phyloP scores from a whole-genome alignment of 1,140 invertebrate species.

The Arctopsyche grandis region DNA sequence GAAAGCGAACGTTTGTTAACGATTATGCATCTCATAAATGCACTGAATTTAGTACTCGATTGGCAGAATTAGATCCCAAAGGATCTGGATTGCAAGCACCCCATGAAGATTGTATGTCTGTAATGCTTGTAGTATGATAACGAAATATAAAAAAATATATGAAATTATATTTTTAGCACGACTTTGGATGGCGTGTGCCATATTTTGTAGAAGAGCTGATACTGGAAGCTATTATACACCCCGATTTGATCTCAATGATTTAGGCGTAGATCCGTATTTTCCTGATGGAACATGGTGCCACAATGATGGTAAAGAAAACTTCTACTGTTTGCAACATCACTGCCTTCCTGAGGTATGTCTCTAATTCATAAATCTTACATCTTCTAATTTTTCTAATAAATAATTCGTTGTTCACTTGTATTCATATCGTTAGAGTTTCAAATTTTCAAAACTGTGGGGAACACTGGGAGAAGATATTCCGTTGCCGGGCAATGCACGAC shows the following conservation, averaged over 20 bases:
- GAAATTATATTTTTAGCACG: slow-evolving; percentile 62
- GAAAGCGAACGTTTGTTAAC: slow-evolving; percentile 64
- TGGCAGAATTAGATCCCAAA: slow-evolving; percentile 70
- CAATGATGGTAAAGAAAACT: slow-evolving; percentile 70
- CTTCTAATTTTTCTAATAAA: background rate
- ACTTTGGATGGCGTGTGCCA: slow-evolving; percentile 80
- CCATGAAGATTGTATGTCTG: slow-evolving; percentile 70
- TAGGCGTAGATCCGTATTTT: slow-evolving; percentile 78
- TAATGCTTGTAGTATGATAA: slow-evolving; percentile 3
- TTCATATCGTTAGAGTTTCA: slow-evolving; percentile 65
- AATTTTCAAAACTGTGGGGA: slow-evolving; percentile 67
- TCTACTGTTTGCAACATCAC: slow-evolving; percentile 78
- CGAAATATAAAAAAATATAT: background rate
- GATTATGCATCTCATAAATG: slow-evolving; percentile 74
- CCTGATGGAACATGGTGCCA: slow-evolving; percentile 87
- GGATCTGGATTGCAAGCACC: slow-evolving; percentile 75
- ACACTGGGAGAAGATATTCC: slow-evolving; percentile 65
- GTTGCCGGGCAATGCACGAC: slow-evolving; percentile 70
- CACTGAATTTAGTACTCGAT: slow-evolving; percentile 67
- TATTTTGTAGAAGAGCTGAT: slow-evolving; percentile 76
- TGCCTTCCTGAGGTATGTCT: slow-evolving; percentile 71
- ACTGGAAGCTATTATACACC: slow-evolving; percentile 78
- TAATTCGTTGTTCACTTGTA: background rate
- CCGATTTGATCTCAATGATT: slow-evolving; percentile 76
- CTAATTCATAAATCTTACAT: background rate